Percentiles rank a stretch among this genome's conserved stretches.
phyloP scores from a whole-genome alignment of 2,797 vertebrate genomes.

The Buceros bicornis region DNA sequence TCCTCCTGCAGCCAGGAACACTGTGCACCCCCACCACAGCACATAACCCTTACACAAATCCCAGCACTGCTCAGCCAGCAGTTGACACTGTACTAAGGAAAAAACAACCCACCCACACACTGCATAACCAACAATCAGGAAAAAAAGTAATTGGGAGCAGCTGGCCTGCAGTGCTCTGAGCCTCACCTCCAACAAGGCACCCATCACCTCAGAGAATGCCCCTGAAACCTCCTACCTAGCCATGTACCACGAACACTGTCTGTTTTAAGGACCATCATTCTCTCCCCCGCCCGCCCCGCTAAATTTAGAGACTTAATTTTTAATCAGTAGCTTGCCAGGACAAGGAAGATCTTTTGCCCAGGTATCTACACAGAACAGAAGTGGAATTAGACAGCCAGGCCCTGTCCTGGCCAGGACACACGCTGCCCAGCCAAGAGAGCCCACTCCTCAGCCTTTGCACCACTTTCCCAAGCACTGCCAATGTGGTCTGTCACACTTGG shows the following conservation, averaged over 20 bases:
- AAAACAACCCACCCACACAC: neutral
- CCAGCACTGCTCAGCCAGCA: neutral
- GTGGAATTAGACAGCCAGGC: neutral
- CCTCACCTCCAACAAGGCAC: neutral
- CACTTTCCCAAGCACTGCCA: neutral
- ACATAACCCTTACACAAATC: neutral
- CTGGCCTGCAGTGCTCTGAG: neutral
- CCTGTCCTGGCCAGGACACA: fast-evolving
- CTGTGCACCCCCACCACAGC: neutral
- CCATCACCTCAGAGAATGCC: neutral
- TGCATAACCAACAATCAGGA: neutral
- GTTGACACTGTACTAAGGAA: neutral
- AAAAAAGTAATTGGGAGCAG: neutral
- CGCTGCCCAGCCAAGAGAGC: neutral
- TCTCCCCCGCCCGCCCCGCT: neutral
- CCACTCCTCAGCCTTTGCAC: neutral
- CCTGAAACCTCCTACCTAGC: neutral
- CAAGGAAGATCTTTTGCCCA: neutral
- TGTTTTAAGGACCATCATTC: neutral
- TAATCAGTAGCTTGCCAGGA: neutral
- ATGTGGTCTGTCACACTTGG: neutral
- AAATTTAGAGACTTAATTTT: neutral
- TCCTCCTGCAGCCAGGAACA: neutral
- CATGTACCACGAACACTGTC: neutral
- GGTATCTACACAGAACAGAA: neutral